Percentiles rank a stretch among this genome's conserved stretches.
Conservation (phyloP, 2,888 invertebrate species). For the Toxonevra muliebris region DNA sequence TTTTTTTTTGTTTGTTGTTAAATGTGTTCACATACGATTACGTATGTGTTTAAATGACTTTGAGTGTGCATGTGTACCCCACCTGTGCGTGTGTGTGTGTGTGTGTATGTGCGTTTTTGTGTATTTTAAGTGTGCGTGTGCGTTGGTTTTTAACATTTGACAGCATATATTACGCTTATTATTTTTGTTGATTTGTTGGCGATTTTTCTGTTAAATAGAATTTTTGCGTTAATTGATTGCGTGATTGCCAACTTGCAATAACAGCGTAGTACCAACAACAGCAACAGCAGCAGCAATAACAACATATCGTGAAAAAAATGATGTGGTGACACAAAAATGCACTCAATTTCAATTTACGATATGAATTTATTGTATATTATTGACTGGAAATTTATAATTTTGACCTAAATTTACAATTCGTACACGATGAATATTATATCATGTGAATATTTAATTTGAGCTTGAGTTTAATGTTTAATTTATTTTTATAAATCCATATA, state of each 20-base stretch:
- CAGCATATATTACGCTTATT: too few relatives aligned
- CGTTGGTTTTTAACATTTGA: neutral
- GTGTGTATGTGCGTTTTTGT: neutral
- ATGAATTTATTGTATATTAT: neutral
- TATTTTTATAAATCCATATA: too few relatives aligned
- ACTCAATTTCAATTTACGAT: slow-evolving; percentile 15
- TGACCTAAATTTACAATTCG: neutral
- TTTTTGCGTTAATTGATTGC: slow-evolving; percentile 17
- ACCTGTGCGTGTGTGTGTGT: slow-evolving; percentile 1
- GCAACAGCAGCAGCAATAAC: neutral
- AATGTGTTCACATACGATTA: neutral
- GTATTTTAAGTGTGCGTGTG: neutral
- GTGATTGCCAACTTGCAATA: neutral
- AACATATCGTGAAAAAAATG: neutral
- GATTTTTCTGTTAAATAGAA: slow-evolving; percentile 1
- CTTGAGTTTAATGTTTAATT: too few relatives aligned
- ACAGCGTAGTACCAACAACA: neutral
- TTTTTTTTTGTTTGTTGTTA: neutral
- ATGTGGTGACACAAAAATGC: slow-evolving; percentile 10
- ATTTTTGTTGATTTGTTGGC: slow-evolving; percentile 7
- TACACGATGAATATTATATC: neutral
- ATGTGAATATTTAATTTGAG: too few relatives aligned
- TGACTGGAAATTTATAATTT: neutral
- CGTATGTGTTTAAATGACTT: neutral
- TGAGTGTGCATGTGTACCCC: slow-evolving; percentile 5